phyloP scores from a whole-genome alignment of 2,888 invertebrate genomes.

The Operophtera brumata region DNA sequence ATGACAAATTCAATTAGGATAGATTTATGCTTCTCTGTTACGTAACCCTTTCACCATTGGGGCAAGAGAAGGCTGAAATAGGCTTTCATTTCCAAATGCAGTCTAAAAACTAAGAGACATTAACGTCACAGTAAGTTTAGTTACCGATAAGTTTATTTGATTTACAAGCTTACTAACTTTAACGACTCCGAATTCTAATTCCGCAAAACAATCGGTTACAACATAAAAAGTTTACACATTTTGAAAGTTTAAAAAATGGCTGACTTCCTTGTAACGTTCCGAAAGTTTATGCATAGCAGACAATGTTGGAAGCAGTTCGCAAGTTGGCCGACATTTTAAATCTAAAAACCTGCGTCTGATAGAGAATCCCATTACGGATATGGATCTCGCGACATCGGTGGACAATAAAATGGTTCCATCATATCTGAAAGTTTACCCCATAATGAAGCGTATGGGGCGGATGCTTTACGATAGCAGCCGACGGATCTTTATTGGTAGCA shows the following conservation, averaged over 20 bases:
- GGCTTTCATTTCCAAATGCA: slow-evolving; percentile 55
- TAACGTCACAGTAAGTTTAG: slow-evolving; percentile 26
- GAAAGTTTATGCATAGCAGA: slow-evolving; percentile 44
- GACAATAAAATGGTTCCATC: slow-evolving; percentile 80
- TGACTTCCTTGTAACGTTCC: slow-evolving; percentile 32
- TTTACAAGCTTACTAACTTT: slow-evolving; percentile 10
- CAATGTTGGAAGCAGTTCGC: slow-evolving; percentile 48
- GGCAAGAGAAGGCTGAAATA: slow-evolving; percentile 48
- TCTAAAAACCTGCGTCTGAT: slow-evolving; percentile 45
- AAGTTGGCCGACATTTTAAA: slow-evolving; percentile 52
- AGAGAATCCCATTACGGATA: slow-evolving; percentile 74
- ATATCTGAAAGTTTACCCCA: slow-evolving; percentile 80
- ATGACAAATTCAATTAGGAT: slow-evolving; percentile 76
- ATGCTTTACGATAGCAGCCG: slow-evolving; percentile 79
- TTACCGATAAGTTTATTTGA: slow-evolving; percentile 4
- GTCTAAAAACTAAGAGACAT: slow-evolving; percentile 48
- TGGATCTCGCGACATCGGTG: slow-evolving; percentile 78
- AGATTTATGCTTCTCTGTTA: slow-evolving; percentile 68
- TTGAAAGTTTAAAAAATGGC: slow-evolving; percentile 35
- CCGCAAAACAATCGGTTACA: slow-evolving; percentile 15
- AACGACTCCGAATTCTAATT: slow-evolving; percentile 19
- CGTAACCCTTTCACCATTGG: slow-evolving; percentile 50
- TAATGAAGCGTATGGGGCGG: slow-evolving; percentile 81
- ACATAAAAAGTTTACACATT: slow-evolving; percentile 23
- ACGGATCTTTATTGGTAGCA: slow-evolving; percentile 79